A percentile compares a stretch with the other conserved stretches of the same genome.
Evolutionary conservation across 2,113 vertebrate genomes (phyloP).

Genomic region (Amazona vittata): DNA sequence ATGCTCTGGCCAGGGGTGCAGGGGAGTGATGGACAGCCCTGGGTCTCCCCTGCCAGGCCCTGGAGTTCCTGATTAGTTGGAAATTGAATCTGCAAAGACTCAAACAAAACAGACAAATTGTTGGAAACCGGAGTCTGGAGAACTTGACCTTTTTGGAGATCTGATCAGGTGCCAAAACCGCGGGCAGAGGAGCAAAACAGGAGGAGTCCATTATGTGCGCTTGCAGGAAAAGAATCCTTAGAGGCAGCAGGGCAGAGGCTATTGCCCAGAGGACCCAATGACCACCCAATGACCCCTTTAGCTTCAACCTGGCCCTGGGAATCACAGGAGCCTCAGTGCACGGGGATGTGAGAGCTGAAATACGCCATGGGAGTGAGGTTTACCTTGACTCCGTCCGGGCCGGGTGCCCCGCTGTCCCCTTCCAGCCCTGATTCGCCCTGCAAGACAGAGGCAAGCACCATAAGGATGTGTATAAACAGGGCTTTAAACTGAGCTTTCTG

Average conservation of each 20-base stretch:
- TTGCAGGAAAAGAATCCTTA: background rate
- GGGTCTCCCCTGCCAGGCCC: conserved; percentile 22
- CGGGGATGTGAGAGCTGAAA: background rate
- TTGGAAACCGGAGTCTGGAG: conserved; percentile 26
- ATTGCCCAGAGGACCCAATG: background rate
- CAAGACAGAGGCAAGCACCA: background rate
- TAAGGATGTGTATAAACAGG: background rate
- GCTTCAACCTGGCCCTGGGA: background rate
- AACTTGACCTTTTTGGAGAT: conserved; percentile 40
- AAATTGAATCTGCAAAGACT: conserved; percentile 32
- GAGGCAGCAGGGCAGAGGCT: background rate
- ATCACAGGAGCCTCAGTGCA: background rate
- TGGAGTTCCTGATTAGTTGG: conserved; percentile 23
- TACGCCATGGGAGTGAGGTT: rapidly evolving
- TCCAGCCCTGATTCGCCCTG: conserved; percentile 91
- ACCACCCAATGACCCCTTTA: background rate
- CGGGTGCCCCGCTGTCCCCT: conserved; percentile 83
- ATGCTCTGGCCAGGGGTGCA: background rate
- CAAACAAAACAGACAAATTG: conserved; percentile 34
- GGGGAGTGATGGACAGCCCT: background rate
- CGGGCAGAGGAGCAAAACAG: conserved; percentile 34
- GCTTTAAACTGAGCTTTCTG: background rate
- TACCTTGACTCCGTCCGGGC: conserved; percentile 88
- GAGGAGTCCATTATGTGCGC: background rate
- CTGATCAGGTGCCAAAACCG: conserved; percentile 21